These are phyloP conservation scores for Rhabdornis inornatus DNA, from an alignment of 2,113 vertebrate genomes.

Conservation along the genomic window DNA sequence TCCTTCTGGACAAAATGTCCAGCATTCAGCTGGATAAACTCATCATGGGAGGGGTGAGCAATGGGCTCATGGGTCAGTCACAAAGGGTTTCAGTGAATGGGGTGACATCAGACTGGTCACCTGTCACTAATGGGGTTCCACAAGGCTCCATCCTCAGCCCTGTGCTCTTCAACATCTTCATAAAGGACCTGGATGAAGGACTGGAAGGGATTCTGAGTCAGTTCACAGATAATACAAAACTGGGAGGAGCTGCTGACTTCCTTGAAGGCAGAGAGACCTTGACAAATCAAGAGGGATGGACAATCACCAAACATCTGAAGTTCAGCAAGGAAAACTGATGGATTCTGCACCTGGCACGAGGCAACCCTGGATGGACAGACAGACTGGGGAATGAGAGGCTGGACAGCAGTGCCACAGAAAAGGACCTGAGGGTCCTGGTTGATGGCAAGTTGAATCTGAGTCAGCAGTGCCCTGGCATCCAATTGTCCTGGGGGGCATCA, in stretches of 20 bases:
- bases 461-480: not conserved
- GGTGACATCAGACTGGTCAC: not conserved
- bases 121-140: not conserved
- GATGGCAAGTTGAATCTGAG: fast-evolving
- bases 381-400: not conserved
- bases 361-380: not conserved
- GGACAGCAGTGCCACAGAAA: fast-evolving
- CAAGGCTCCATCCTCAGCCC: not conserved
- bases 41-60: not conserved
- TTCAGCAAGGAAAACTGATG: not conserved
- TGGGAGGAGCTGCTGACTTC: not conserved
- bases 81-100: too few relatives aligned
- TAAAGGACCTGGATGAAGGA: not conserved
- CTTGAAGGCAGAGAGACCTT: not conserved
- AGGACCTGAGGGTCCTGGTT: not conserved
- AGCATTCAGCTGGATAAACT: not conserved
- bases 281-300: not conserved
- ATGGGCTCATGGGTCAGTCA: fast-evolving
- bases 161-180: not conserved
- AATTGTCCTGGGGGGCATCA: not conserved
- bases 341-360: not conserved
- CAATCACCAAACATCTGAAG: not conserved
- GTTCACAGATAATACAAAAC: not conserved
- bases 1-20: not conserved
- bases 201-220: not conserved